Evolutionary conservation across 64 coral and sea anemone species (phyloP), one percentile per base, ranked within the genome.

Genomic region (Platygyra sinensis): DNA sequence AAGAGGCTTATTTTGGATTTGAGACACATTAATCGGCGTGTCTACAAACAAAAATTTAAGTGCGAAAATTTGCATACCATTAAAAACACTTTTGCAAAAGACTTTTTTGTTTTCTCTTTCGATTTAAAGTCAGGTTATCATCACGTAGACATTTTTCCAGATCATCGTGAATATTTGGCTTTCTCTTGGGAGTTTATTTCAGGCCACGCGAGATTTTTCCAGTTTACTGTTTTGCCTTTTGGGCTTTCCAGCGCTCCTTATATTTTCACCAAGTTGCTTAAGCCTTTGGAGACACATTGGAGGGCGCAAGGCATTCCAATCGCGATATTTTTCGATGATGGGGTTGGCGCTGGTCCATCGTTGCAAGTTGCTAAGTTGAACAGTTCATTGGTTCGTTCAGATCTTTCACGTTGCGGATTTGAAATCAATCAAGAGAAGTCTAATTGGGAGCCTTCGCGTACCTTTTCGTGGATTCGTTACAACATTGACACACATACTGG

Each of bases 141-240:
- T 36, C 33, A 36, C 33, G 33, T 36, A 36, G 33, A 36, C 33
- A 36, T 36, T 87, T 87, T 87, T 50, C 72, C 54, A n/a, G n/a
- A n/a, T n/a, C n/a, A n/a, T n/a, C n/a, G n/a, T n/a, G n/a, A n/a
- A n/a, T n/a, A n/a, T n/a, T n/a, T n/a, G n/a, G n/a, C n/a, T n/a
- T n/a, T n/a, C n/a, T n/a, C n/a, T n/a, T n/a, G n/a, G n/a, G n/a
- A n/a, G n/a, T n/a, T n/a, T n/a, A n/a, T n/a, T n/a, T n/a, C n/a
- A n/a, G n/a, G n/a, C n/a, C n/a, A n/a, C n/a, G n/a, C n/a, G n/a
- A n/a, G n/a, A n/a, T n/a, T n/a, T n/a, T n/a, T n/a, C n/a, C n/a
- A n/a, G 25, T 87, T 87, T 74, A 75, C 86, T 17, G 82, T 87
- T 24, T 74, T 87, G 31, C 67, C 86, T 29, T 87, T 87, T 87